Base-by-base conservation (phyloP, 2,797 vertebrate species). In the Borostomias antarcticus region DNA sequence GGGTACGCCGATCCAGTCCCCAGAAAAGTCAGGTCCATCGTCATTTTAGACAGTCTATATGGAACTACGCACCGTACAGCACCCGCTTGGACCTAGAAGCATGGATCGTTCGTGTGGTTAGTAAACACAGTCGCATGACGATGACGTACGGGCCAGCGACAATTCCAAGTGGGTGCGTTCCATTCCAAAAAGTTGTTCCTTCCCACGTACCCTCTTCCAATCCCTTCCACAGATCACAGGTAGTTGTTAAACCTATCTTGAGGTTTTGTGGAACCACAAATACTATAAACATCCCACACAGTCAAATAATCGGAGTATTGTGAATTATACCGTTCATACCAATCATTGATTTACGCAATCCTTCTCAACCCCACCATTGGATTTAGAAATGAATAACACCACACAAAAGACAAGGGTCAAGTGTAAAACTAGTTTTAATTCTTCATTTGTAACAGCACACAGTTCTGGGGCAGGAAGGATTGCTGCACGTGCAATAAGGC, bases 1-100 rank as follows among this genome's bases (percentile, higher is more conserved):
- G 96, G 96, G 58, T 94, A 97, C 0, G 95, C 96, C 0, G 96
- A 92, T 0, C 96, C 96, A 0, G 95, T 98, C 32, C 96, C 96
- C 10, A 98, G 94, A 69, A 98, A 98, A 0, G 95, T 97, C 37
- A 98, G 8, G 0, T 97, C 95, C 95, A 98, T 92, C 0, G 91
- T 87, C 95, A 98, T 94, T 4, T 33, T 89, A 5, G 30, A 1
- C 4, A 3, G 15, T 43, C 1, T 17, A 43, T 43, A 11, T 43
- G n/a, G 13, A 43, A 15, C 40, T 17, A 43, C 15, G n/a, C 40
- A 43, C 15, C 13, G 2, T n/a, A 17, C 15, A 17, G 40, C 15
- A n/a, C n/a, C n/a, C n/a, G n/a, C n/a, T n/a, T n/a, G n/a, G n/a
- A n/a, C n/a, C n/a, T n/a, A n/a, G 15, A 43, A 43, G 8, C 13